Evolutionary conservation across 37 sponge, comb jelly and placozoan species (phyloP).

Genomic region (Agelas oroides): DNA sequence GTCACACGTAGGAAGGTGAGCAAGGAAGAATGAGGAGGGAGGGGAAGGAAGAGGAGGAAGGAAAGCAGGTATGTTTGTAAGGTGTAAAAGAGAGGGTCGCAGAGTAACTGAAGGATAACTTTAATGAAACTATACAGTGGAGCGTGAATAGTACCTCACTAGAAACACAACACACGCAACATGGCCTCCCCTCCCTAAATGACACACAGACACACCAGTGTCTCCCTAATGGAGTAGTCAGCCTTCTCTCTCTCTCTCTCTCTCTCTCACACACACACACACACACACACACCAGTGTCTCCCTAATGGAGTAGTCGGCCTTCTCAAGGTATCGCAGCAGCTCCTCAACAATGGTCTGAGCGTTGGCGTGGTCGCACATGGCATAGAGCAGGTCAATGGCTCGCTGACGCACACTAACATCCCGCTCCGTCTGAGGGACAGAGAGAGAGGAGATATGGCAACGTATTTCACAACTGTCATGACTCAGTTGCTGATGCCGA

Average conservation of each 20-base stretch:
- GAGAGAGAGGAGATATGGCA: background rate
- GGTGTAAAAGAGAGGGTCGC: background rate
- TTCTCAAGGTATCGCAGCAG: conserved; percentile 86
- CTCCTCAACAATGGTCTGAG: conserved; percentile 86
- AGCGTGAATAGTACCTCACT: no score
- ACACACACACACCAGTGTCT: conserved; percentile 74
- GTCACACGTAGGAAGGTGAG: no score
- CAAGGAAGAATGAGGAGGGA: no score
- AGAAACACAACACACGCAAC: no score
- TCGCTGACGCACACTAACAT: conserved; percentile 91
- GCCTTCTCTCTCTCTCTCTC: no score
- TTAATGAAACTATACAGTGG: no score
- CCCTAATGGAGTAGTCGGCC: conserved; percentile 95
- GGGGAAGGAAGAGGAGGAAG: background rate
- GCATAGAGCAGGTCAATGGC: conserved; percentile 96
- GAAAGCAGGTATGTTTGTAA: background rate
- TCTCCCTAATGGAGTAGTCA: no score
- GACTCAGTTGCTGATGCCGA: no score
- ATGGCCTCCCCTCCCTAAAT: background rate
- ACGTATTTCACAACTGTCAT: no score
- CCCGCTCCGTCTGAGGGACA: conserved; percentile 80
- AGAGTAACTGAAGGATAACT: no score
- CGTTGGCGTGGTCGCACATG: conserved; percentile 94
- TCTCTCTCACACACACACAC: background rate
- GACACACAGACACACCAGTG: conserved; percentile 15